phyloP scores from a whole-genome alignment of 1,140 invertebrate species.

The Apolygus lucorum region DNA sequence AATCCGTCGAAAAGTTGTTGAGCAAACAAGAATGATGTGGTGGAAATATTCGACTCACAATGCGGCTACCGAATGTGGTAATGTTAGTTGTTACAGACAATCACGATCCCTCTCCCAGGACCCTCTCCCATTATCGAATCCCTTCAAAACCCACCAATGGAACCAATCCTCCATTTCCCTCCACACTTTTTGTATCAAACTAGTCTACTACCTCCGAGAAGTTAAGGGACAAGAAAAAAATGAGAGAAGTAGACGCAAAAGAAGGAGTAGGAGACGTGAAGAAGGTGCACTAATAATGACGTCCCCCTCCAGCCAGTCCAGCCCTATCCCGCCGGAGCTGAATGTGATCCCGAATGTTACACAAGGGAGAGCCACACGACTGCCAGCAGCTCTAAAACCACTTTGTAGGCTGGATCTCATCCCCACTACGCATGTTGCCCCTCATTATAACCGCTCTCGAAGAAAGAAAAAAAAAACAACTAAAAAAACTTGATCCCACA shows the following conservation, averaged over 20 bases:
- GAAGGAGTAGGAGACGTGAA: constrained; percentile 1
- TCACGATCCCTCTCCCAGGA: background rate
- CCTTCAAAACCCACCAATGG: background rate
- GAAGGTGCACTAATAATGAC: constrained; percentile 16
- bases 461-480: background rate
- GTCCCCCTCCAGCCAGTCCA: background rate
- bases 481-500: constrained; percentile 5
- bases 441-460: constrained; percentile 15
- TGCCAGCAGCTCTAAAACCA: constrained; percentile 16
- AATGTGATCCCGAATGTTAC: constrained; percentile 13
- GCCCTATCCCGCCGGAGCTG: too few relatives aligned
- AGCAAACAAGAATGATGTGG: too few relatives aligned
- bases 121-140: background rate
- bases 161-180: background rate
- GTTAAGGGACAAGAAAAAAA: background rate
- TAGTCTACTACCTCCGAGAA: background rate
- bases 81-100: background rate
- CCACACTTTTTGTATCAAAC: background rate
- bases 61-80: background rate
- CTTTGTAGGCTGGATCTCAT: constrained; percentile 1
- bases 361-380: constrained; percentile 13
- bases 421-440: background rate
- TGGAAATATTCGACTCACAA: too few relatives aligned
- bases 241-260: background rate
- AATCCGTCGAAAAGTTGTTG: too few relatives aligned